Base-by-base conservation (phyloP, 2,888 invertebrate genomes). In the Villa cingulata region DNA sequence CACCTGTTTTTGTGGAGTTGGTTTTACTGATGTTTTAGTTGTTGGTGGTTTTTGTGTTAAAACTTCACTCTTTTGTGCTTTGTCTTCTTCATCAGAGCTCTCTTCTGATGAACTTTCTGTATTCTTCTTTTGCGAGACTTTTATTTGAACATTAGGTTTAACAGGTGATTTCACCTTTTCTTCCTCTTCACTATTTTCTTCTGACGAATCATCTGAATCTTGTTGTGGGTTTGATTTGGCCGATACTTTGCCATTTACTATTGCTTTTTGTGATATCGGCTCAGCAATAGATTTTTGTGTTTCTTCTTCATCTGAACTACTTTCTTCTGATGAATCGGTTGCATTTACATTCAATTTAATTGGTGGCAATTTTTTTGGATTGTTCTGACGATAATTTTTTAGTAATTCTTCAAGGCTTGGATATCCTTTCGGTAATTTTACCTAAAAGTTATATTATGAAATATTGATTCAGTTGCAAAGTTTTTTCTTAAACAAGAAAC, bases 331-430 rank as follows among this genome's bases (percentile, higher is more conserved):
- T 19, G 44, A 19, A 37, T 57, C 12, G 52, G 57, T 61, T 2
- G 54, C 57, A 3, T 52, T 61, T 2, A 54, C 56, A 3, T 52
- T 61, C 37, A 56, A 18, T 45, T 66, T 65, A 10, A 66, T 45
- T 15, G 60, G 54, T 2, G 66, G 62, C 32, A 77, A 62, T 42
- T 75, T 75, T 49, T 70, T 73, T 17, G 37, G 68, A 62, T 51
- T 56, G 36, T 65, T 72, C 58, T 75, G 74, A 60, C 76, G 72
- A 59, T 72, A 81, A 57, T 74, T 71, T 9, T 68, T 62, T 18
- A 79, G 54, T 15, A 86, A 71, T 14, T 84, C 82, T 14, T 63
- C 54, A n/a, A 86, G 66, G 14, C 74, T 71, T 1, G 83, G 81
- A 0, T 77, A 72, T 46, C 79, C 81, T 64, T 83, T 82, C 1